Conservation (phyloP, 2,113 vertebrate genomes). For the Saguinus midas region DNA sequence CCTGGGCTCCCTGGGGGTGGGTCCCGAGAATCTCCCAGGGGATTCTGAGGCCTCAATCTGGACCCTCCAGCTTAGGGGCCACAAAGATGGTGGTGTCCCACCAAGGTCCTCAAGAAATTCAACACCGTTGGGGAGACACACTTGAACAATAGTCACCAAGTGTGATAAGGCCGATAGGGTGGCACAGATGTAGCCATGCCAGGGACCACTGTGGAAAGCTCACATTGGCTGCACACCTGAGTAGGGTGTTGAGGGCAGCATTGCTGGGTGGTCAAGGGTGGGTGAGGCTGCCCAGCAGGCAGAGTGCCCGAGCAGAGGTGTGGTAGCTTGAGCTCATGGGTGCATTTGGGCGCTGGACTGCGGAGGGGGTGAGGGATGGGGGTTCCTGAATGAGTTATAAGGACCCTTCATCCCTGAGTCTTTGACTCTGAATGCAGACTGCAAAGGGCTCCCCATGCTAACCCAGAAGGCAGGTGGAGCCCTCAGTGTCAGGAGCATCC, state of each 20-base stretch:
- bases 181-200: rapidly evolving
- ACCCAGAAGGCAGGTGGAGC: neutral
- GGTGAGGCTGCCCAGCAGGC: neutral
- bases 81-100: neutral
- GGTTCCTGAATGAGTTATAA: neutral
- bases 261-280: rapidly evolving
- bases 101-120: neutral
- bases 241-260: neutral
- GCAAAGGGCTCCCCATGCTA: rapidly evolving
- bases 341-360: rapidly evolving
- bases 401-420: neutral
- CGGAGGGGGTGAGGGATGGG: rapidly evolving
- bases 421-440: neutral
- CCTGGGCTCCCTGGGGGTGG: neutral
- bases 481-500: neutral
- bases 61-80: neutral
- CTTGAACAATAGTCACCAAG: no score
- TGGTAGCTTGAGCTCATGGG: neutral
- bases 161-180: neutral
- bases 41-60: neutral
- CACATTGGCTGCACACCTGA: rapidly evolving
- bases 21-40: neutral
- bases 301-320: neutral
- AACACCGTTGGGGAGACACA: neutral
- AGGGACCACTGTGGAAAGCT: neutral